Conservation (phyloP, 2,113 vertebrate genomes). For the Cavia aperea region DNA sequence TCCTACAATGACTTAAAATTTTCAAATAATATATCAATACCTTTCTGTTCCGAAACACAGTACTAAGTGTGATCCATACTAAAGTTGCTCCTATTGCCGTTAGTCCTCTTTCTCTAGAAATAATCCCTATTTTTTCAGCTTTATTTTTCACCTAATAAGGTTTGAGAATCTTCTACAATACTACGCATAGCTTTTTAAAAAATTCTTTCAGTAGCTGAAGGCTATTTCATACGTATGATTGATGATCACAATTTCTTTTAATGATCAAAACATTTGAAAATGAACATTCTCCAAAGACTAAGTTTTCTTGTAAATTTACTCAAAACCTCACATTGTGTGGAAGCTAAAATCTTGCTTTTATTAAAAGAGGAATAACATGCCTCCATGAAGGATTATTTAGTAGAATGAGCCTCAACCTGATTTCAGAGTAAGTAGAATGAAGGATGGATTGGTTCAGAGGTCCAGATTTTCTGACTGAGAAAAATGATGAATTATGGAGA, state of each 20-base stretch:
- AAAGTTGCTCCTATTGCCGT: background rate
- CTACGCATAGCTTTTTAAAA: background rate
- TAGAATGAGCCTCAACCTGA: background rate
- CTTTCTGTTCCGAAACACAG: background rate
- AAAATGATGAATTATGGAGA: background rate
- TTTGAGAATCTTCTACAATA: background rate
- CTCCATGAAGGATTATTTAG: background rate
- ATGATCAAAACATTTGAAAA: constrained; percentile 14
- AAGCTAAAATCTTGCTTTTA: background rate
- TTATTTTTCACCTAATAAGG: background rate
- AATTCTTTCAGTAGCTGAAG: background rate
- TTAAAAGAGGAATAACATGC: background rate
- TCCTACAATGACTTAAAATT: background rate
- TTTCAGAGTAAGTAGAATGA: background rate
- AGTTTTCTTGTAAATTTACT: background rate
- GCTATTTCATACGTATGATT: background rate
- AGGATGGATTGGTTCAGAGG: background rate
- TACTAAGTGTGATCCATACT: background rate
- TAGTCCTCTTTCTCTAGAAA: background rate
- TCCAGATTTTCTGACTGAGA: background rate
- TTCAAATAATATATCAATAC: background rate
- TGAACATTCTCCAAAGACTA: background rate
- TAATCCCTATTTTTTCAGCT: background rate
- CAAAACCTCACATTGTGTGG: background rate
- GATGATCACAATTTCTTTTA: background rate